Conservation (phyloP, 1,140 invertebrate genomes). For the Bathynomus jamesi region DNA sequence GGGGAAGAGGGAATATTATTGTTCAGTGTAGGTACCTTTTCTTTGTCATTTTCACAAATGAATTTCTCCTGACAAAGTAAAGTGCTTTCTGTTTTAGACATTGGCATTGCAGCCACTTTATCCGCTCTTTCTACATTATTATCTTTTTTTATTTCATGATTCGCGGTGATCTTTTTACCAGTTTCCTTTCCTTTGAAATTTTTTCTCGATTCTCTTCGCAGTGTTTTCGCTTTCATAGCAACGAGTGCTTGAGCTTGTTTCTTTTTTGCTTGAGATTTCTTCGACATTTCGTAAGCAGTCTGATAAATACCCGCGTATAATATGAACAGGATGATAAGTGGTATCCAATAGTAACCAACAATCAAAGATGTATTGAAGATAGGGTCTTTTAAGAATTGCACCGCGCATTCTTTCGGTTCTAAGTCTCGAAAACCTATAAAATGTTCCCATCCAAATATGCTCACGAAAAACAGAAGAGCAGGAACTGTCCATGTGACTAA, state of each 20-base stretch:
- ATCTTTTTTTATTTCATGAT: no score
- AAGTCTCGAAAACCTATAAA: conserved; percentile 76
- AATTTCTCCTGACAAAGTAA: conserved; percentile 62
- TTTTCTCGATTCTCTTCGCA: no score
- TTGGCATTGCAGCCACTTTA: conserved; percentile 70
- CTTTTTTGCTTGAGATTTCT: conserved; percentile 91
- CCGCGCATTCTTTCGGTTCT: conserved; percentile 80
- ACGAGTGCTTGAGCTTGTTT: conserved; percentile 50
- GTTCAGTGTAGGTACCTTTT: no score
- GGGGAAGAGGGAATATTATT: no score
- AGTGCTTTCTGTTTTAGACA: conserved; percentile 64
- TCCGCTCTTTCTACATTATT: no score
- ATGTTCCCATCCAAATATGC: conserved; percentile 96
- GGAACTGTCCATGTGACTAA: conserved; percentile 90
- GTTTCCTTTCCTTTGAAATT: no score
- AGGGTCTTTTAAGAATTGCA: conserved; percentile 96
- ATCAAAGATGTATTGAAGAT: conserved; percentile 96
- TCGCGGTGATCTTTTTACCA: no score
- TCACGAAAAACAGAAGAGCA: conserved; percentile 91
- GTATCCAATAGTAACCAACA: conserved; percentile 97
- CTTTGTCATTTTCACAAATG: conserved; percentile 43
- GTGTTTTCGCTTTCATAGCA: neutral
- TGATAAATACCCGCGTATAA: conserved; percentile 97
- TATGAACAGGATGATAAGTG: conserved; percentile 82
- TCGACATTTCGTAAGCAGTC: conserved; percentile 95